Base-by-base conservation (phyloP, 2,888 invertebrate species). In the Sesamia inferens region DNA sequence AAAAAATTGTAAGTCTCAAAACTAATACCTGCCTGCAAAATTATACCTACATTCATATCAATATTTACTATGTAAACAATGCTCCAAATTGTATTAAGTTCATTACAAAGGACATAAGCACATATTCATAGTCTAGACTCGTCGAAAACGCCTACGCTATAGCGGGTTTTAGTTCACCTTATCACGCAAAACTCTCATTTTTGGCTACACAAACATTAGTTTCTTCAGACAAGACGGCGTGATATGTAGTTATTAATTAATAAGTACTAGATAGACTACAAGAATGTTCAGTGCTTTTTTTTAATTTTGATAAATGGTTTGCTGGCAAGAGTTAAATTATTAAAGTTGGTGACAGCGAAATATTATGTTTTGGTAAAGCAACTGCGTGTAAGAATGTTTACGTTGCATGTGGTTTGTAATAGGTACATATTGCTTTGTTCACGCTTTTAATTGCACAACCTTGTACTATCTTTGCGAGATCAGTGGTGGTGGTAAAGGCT, bases 141-240 rank as follows among this genome's bases (percentile, higher is more conserved):
- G 19, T 24, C 24, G 55, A 31, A 57, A 47, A 22, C n/a, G 54
- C 59, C 24, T 66, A 68, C 39, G 31, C 5, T 58, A 10, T n/a
- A 19, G 13, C 31, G 55, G 5, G 11, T 55, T 57, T 62, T 73
- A 64, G 68, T 68, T 69, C 55, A 24, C 39, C 19, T 59, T 51
- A 61, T 47, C 79, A 80, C 63, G 79, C 83, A 58, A 80, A 59
- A 31, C 51, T 79, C 79, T 73, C 79, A 47, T 80, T 80, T 73
- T 65, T 54, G 5, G 6, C 48, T 22, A 55, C 54, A 83, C 55
- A 55, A 79, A 68, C 61, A 82, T 79, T 68, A 67, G 83, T 83
- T 73, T 69, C 68, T 67, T 67, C 54, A 67, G n/a, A 51, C 57
- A 11, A 31, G 39, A 68, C 74, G 31, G 59, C 72, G 54, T 57